These are phyloP conservation scores for Drosophila lutescens DNA, from an alignment of 2,888 invertebrate species.

Conservation along the genomic window DNA sequence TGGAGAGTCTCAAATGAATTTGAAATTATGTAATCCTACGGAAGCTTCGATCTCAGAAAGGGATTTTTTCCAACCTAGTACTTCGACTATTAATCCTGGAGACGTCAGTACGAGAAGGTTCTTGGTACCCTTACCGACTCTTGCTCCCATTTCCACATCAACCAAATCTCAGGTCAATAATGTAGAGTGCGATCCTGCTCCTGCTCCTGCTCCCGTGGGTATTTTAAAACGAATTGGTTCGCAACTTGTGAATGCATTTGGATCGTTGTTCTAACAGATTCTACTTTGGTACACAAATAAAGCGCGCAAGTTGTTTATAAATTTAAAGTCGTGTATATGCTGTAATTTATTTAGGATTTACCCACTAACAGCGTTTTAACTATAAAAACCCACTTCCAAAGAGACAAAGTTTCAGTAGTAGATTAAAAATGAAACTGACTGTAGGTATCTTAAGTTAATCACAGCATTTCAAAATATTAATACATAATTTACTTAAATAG, in stretches of 20 bases:
- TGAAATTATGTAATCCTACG: neutral
- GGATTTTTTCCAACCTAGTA: neutral
- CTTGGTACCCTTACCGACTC: slow-evolving; percentile 13
- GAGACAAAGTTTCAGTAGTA: too few relatives aligned
- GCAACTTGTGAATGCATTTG: slow-evolving; percentile 9
- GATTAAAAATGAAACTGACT: too few relatives aligned
- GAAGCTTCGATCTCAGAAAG: neutral
- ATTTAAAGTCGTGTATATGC: too few relatives aligned
- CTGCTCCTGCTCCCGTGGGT: neutral
- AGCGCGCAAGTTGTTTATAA: too few relatives aligned
- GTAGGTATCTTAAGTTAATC: too few relatives aligned
- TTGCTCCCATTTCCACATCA: neutral
- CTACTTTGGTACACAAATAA: too few relatives aligned
- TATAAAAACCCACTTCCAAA: too few relatives aligned
- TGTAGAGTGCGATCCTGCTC: slow-evolving; percentile 7
- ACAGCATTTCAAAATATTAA: too few relatives aligned
- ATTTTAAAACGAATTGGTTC: slow-evolving; percentile 4
- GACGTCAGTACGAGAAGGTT: neutral
- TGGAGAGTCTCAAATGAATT: neutral
- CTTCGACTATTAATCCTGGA: neutral
- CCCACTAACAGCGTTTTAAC: too few relatives aligned
- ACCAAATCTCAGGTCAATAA: neutral
- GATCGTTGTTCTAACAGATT: slow-evolving; percentile 1
- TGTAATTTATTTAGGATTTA: too few relatives aligned
- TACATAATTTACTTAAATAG: too few relatives aligned